Evolutionary conservation across 2,888 invertebrate genomes (phyloP), one percentile per base, ranked within the genome.

Genomic region (Mesopsocus fuscifrons): DNA sequence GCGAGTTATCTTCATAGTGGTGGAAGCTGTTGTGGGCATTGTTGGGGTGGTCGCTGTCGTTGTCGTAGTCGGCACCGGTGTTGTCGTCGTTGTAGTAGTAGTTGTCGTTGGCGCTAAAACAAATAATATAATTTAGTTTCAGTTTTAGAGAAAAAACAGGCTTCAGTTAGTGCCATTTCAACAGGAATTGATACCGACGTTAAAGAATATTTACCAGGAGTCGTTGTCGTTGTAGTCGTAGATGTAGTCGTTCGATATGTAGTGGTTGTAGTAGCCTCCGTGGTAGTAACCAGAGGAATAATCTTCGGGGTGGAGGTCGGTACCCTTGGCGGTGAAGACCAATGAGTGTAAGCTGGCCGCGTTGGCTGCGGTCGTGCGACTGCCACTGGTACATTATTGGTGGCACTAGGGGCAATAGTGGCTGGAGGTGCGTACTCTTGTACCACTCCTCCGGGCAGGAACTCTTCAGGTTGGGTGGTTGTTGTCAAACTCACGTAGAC

Each of bases 151-250:
- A n/a, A n/a, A n/a, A n/a, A n/a, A n/a, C n/a, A n/a, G n/a, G n/a
- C n/a, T n/a, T n/a, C n/a, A n/a, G n/a, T n/a, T n/a, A n/a, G n/a
- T n/a, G n/a, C n/a, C n/a, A n/a, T n/a, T n/a, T n/a, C n/a, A n/a
- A n/a, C n/a, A n/a, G n/a, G n/a, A n/a, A n/a, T n/a, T n/a, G n/a
- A n/a, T n/a, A n/a, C n/a, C n/a, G n/a, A n/a, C n/a, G n/a, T n/a
- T n/a, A n/a, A n/a, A n/a, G n/a, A n/a, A n/a, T n/a, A n/a, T n/a
- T n/a, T 54, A 18, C 57, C 54, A 23, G 63, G 61, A 47, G 57
- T 60, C 18, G 62, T 59, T 20, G 59, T 57, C 3, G 54, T 53
- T 18, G 54, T 54, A 6, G 54, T 52, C 48, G 57, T 50, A n/a
- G n/a, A n/a, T 44, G 56, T 53, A 22, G 57, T 53, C 8, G 55